These are phyloP conservation scores for Sebastes vulpes DNA, from an alignment of 2,797 vertebrate genomes.

Conservation along the genomic window DNA sequence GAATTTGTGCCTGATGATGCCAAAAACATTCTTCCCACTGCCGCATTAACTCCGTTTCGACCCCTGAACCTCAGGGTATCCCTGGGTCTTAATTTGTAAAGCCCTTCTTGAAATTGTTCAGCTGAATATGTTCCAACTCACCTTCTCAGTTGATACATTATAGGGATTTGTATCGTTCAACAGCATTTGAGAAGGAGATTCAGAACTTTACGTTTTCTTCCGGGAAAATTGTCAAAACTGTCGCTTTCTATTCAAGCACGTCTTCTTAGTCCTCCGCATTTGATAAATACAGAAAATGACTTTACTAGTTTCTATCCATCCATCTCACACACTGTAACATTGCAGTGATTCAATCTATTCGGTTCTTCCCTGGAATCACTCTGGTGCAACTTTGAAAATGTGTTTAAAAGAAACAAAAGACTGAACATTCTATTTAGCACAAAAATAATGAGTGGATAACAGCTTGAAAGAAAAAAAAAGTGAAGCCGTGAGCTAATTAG, in stretches of 20 bases:
- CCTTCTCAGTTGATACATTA: neutral
- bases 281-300: neutral
- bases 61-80: neutral
- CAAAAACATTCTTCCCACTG: too few relatives aligned
- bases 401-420: neutral
- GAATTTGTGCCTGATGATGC: too few relatives aligned
- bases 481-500: neutral
- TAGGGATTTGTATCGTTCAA: neutral
- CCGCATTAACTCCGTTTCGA: neutral
- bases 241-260: neutral
- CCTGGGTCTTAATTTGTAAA: neutral
- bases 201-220: neutral
- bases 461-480: neutral
- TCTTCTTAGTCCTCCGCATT: neutral
- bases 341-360: neutral
- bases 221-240: neutral
- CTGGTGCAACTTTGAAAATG: neutral
- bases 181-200: neutral
- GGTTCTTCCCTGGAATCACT: neutral
- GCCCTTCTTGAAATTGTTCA: neutral
- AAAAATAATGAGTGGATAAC: neutral
- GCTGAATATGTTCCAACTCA: too few relatives aligned
- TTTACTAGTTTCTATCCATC: neutral
- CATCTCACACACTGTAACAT: neutral
- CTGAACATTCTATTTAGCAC: neutral